Conservation (phyloP, 2,888 invertebrate species). For the Hypomecis punctinalis region DNA sequence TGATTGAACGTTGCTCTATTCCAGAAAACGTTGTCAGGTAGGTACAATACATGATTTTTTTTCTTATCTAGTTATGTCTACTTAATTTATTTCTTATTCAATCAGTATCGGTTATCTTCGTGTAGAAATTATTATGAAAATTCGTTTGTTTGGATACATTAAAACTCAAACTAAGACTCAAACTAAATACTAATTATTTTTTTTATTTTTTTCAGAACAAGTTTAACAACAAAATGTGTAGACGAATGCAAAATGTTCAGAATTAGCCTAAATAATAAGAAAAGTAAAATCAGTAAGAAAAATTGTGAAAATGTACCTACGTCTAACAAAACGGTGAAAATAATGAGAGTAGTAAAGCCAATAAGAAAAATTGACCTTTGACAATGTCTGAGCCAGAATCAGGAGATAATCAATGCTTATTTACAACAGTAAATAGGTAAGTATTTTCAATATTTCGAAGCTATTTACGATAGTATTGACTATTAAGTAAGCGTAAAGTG, state of each 20-base stretch:
- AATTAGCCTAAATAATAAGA: slow-evolving; percentile 56
- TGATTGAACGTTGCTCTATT: slow-evolving; percentile 68
- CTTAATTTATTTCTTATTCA: no score
- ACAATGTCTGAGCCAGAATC: no score
- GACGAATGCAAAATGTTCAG: slow-evolving; percentile 86
- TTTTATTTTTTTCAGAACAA: slow-evolving; percentile 61
- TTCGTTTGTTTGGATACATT: no score
- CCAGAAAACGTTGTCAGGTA: slow-evolving; percentile 65
- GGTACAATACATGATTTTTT: not conserved
- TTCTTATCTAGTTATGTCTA: slow-evolving; percentile 12
- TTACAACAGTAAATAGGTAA: no score
- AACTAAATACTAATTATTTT: no score
- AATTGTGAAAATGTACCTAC: slow-evolving; percentile 27
- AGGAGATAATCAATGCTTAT: no score
- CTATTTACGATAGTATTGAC: no score
- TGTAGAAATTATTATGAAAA: no score
- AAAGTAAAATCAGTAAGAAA: slow-evolving; percentile 44
- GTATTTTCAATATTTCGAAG: no score
- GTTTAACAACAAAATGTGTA: slow-evolving; percentile 87
- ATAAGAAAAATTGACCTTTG: slow-evolving; percentile 36
- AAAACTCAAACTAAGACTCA: no score
- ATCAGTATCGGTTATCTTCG: no score
- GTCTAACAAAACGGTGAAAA: slow-evolving; percentile 26
- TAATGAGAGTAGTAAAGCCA: slow-evolving; percentile 51
- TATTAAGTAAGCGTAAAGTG: no score